Evolutionary conservation across 2,888 invertebrate species (phyloP).

Genomic region (Schizotus pectinicornis): DNA sequence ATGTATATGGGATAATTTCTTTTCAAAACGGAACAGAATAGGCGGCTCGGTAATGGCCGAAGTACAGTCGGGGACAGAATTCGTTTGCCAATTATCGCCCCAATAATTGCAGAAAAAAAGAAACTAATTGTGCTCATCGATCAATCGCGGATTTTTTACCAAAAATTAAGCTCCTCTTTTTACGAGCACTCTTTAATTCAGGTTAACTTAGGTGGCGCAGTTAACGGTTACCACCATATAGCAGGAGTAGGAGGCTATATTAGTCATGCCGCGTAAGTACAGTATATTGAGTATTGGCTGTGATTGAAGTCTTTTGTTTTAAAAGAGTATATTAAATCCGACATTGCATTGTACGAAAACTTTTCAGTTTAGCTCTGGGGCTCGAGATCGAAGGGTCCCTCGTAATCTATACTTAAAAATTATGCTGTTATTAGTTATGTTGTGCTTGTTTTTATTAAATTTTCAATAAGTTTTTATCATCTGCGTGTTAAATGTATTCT

Average conservation of each 20-base stretch:
- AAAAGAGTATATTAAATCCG: background rate
- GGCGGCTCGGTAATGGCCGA: conserved; percentile 41
- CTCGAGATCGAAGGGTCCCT: too few species aligned
- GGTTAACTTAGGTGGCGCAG: too few species aligned
- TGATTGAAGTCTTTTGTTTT: conserved; percentile 12
- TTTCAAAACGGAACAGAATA: conserved; percentile 33
- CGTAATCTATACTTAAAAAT: too few species aligned
- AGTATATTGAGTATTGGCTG: conserved; percentile 13
- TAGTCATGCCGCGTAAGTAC: background rate
- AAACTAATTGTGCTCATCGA: background rate
- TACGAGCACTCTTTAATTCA: background rate
- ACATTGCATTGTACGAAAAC: background rate
- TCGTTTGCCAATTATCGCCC: too few species aligned
- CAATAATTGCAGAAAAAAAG: too few species aligned
- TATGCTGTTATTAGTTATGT: too few species aligned
- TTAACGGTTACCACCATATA: too few species aligned
- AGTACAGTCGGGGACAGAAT: conserved; percentile 40
- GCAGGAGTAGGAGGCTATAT: background rate
- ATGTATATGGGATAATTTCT: conserved; percentile 28
- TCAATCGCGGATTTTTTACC: background rate
- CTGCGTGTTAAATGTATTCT: too few species aligned
- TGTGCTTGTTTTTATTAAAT: too few species aligned
- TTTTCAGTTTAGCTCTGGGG: background rate
- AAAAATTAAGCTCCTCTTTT: too few species aligned
- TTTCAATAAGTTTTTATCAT: too few species aligned